Base-by-base conservation (phyloP, 2,888 invertebrate genomes). In the Drosophila paranaensis region DNA sequence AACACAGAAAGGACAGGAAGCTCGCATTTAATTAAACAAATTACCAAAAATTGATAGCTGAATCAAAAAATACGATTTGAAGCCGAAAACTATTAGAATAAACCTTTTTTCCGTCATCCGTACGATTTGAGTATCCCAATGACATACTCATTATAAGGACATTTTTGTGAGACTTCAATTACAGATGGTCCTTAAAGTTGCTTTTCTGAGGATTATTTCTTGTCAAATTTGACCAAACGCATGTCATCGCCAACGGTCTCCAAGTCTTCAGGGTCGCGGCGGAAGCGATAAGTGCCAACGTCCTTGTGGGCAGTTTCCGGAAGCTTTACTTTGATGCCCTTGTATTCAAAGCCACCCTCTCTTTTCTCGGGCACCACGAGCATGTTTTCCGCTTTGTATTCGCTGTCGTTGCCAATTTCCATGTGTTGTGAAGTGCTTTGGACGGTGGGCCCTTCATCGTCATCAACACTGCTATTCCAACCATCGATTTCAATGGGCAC, bases 401-500 rank as follows among this genome's bases (percentile, higher is more conserved):
- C 85, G 0, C 60, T 60, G 14, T 85, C 84, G 33, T 88, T 68
- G n/a, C 84, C 88, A 30, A 85, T 82, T 25, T 85, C 82, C 5
- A 85, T 20, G 6, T 58, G 51, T 8, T 51, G 40, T 9, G 33
- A 27, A 5, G 43, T 46, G 6, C 51, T 58, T 20, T 82, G 85
- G 11, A 84, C 73, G 2, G 80, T 80, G 13, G 69, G 72, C 16
- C 70, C 76, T 0, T 68, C 60, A 0, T 70, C 69, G 0, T 70
- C 58, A 0, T 70, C 58, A 0, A 51, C 61, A 0, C 46, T 43
- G 43, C 73, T 68, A 11, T 60, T 80, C 83, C 82, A 86, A 3
- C 86, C 88, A 60, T 88, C 82, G 13, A 86, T 86, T 45, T 88
- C 85, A 4, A 86, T 78, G 11, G 85, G 80, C 2, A 77, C 70